Conservation (phyloP, 1,140 invertebrate genomes). For the Wasmannia auropunctata region DNA sequence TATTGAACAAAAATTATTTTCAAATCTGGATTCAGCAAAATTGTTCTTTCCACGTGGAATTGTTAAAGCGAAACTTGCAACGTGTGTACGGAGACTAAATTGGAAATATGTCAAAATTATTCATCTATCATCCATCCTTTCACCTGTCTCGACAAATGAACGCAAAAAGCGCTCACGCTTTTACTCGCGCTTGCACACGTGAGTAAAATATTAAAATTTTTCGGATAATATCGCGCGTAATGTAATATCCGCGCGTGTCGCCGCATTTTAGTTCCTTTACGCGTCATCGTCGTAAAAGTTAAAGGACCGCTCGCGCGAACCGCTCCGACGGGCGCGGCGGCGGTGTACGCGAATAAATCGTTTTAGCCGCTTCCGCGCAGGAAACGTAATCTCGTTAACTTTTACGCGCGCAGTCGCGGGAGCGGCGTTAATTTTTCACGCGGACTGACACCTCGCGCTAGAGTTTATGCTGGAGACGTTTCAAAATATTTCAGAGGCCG, state of each 20-base stretch:
- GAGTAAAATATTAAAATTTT: constrained; percentile 37
- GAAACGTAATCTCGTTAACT: constrained; percentile 54
- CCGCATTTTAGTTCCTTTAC: constrained; percentile 33
- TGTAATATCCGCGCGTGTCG: constrained; percentile 46
- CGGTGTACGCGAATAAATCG: constrained; percentile 48
- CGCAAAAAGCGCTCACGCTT: neutral
- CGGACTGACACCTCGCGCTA: constrained; percentile 33
- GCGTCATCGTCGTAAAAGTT: constrained; percentile 31
- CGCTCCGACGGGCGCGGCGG: no score
- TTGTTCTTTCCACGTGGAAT: no score
- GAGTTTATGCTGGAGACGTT: constrained; percentile 21
- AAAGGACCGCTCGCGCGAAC: constrained; percentile 27
- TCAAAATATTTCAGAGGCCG: constrained; percentile 45
- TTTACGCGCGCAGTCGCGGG: constrained; percentile 50
- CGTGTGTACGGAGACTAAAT: neutral
- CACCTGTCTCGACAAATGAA: neutral
- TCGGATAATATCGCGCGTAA: constrained; percentile 22
- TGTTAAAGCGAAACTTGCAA: neutral
- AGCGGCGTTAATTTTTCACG: constrained; percentile 57
- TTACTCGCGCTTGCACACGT: neutral
- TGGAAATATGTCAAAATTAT: neutral
- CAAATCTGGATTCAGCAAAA: no score
- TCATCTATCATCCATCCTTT: neutral
- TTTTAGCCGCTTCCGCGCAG: constrained; percentile 20
- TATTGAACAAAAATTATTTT: no score